Percentiles rank a stretch among this genome's conserved stretches.
Conservation (phyloP, 2,888 invertebrate genomes). For the Ormyrus nitidulus region DNA sequence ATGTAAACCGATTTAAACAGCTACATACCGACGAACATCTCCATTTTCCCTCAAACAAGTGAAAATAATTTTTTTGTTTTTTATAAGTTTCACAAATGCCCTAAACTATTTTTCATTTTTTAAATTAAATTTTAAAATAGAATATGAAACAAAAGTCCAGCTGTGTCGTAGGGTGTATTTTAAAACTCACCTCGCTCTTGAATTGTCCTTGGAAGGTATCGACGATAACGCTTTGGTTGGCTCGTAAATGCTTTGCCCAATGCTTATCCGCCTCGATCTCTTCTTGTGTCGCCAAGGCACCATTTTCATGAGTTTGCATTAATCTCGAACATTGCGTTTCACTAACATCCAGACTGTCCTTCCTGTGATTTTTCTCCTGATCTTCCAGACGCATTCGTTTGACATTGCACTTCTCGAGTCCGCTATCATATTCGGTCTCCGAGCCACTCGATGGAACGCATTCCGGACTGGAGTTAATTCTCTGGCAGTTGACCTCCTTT, state of each 20-base stretch:
- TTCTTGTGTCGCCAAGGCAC: slow-evolving; percentile 69
- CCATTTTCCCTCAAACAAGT: slow-evolving; percentile 9
- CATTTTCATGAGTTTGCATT: slow-evolving; percentile 66
- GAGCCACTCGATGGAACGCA: slow-evolving; percentile 67
- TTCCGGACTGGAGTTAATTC: slow-evolving; percentile 66
- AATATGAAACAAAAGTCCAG: background rate
- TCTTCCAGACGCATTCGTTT: slow-evolving; percentile 74
- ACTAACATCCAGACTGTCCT: slow-evolving; percentile 64
- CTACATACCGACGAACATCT: slow-evolving; percentile 56
- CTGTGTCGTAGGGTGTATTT: background rate
- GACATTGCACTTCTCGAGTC: slow-evolving; percentile 73
- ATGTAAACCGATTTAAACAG: slow-evolving; percentile 47
- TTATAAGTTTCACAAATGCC: background rate
- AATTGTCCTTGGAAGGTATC: slow-evolving; percentile 82
- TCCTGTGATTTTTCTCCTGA: slow-evolving; percentile 72
- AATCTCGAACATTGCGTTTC: slow-evolving; percentile 64
- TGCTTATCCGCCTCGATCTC: slow-evolving; percentile 77
- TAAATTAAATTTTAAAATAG: background rate
- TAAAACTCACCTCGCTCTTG: slow-evolving; percentile 78
- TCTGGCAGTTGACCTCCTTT: slow-evolving; percentile 76
- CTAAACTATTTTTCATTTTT: background rate
- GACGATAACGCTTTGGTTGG: slow-evolving; percentile 79
- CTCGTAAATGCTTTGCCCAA: slow-evolving; percentile 78
- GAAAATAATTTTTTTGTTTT: slow-evolving; percentile 1
- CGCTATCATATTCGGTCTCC: slow-evolving; percentile 69